phyloP scores from a whole-genome alignment of 1,140 invertebrate species.

The Nilaparvata lugens region DNA sequence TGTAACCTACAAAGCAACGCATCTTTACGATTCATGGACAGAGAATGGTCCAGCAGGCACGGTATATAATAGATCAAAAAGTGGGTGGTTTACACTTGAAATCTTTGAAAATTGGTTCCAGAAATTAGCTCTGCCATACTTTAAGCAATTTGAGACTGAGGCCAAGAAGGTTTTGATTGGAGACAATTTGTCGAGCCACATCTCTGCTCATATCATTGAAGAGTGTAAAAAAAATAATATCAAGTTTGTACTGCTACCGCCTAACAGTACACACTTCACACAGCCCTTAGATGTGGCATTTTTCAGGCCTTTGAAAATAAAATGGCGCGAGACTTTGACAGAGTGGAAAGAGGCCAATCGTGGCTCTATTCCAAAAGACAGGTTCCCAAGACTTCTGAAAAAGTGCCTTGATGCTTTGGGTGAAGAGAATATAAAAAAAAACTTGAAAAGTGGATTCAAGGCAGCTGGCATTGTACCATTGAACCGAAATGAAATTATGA shows the following conservation, averaged over 20 bases:
- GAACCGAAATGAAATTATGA: slow-evolving; percentile 23
- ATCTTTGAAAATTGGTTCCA: slow-evolving; percentile 35
- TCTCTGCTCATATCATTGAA: slow-evolving; percentile 30
- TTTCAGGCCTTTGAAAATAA: slow-evolving; percentile 32
- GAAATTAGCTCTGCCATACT: slow-evolving; percentile 25
- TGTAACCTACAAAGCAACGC: slow-evolving; percentile 33
- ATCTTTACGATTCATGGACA: slow-evolving; percentile 30
- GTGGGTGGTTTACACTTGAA: slow-evolving; percentile 30
- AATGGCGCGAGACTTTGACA: slow-evolving; percentile 32
- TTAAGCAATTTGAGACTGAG: slow-evolving; percentile 19
- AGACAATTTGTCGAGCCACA: slow-evolving; percentile 35
- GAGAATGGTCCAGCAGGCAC: slow-evolving; percentile 28
- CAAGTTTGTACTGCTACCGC: slow-evolving; percentile 33
- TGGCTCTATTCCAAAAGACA: slow-evolving; percentile 12
- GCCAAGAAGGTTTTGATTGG: slow-evolving; percentile 29
- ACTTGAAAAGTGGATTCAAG: slow-evolving; percentile 25
- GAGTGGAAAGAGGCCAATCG: slow-evolving; percentile 26
- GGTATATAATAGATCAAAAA: slow-evolving; percentile 30
- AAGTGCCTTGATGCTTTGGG: slow-evolving; percentile 10
- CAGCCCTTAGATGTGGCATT: slow-evolving; percentile 37
- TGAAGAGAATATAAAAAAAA: slow-evolving; percentile 19
- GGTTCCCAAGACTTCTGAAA: slow-evolving; percentile 24
- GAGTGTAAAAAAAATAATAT: slow-evolving; percentile 32
- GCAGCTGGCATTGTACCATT: slow-evolving; percentile 27
- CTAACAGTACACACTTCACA: slow-evolving; percentile 35